Evolutionary conservation across 2,888 invertebrate genomes (phyloP), one percentile per base, ranked within the genome.

Genomic region (Neelides folsomi): DNA sequence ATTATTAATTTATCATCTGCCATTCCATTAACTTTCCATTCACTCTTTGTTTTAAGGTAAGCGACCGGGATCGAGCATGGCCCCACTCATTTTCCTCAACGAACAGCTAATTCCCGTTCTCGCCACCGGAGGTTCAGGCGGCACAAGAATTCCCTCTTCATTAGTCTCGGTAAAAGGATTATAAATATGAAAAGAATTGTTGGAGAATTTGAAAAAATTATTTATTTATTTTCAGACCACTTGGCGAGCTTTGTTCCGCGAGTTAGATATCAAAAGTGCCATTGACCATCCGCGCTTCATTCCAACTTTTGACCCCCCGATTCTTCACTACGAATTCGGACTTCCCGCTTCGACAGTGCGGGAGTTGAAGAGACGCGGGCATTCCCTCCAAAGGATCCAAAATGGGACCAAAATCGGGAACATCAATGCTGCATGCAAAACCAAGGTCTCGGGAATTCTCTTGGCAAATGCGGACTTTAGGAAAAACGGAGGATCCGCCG

Each of bases 61-160:
- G 62, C 66, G 75, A 36, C 77, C 77, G 1, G 68, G 76, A 64
- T 76, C 76, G 2, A 75, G 75, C 42, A 77, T 77, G 75, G 69
- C 71, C 53, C 77, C 77, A 1, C 63, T 73, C 20, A 68, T 77
- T 8, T 66, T 77, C 38, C 67, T 72, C 10, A 71, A 75, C 58
- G 65, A 64, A 13, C 56, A 64, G 18, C 63, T 65, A 12, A 66
- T 70, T 37, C 73, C 74, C 0, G 65, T 67, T 36, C 65, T 74
- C 55, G 72, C 73, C 2, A 67, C 71, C 8, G 77, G 77, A 4
- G 76, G 73, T 2, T 71, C 76, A 5, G 76, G 76, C 5, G 76
- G 76, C 1, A 68, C 72, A 0, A 68, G 68, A 49, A 77, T 77
- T 60, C 72, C 74, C n/a, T 71, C 75, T 1, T 68, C 73, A 4